Percentiles rank a stretch among this genome's conserved stretches.
Conservation (phyloP, 2,888 invertebrate species). For the Diaprepes abbreviatus region DNA sequence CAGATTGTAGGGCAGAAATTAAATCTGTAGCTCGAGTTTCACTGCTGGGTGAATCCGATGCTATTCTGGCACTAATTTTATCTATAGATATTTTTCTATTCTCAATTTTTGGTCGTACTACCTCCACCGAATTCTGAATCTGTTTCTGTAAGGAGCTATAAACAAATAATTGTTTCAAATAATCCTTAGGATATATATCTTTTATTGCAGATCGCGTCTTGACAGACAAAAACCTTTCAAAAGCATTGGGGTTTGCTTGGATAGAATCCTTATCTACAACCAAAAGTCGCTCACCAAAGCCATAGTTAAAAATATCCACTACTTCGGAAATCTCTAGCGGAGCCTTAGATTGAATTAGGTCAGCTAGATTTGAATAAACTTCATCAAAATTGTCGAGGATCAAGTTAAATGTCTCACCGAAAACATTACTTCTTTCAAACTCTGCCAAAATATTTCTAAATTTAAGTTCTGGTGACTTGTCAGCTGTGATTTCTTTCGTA, state of each 20-base stretch:
- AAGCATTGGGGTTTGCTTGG: neutral
- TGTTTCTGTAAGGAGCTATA: neutral
- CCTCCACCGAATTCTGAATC: neutral
- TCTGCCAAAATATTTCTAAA: neutral
- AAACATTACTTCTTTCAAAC: neutral
- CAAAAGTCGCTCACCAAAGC: constrained; percentile 9
- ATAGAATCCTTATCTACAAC: neutral
- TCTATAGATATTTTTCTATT: neutral
- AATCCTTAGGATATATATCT: neutral
- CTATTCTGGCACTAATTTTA: neutral
- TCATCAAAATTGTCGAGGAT: neutral
- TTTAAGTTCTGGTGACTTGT: neutral
- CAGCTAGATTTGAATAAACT: neutral
- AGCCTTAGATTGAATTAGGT: neutral
- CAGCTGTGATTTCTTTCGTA: constrained; percentile 1
- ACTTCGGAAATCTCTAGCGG: neutral
- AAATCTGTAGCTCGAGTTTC: constrained; percentile 1
- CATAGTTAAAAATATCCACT: constrained; percentile 6
- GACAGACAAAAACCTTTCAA: neutral
- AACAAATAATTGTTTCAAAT: neutral
- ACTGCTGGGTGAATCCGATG: neutral
- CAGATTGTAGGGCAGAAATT: neutral
- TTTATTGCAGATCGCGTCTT: neutral
- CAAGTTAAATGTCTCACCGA: neutral
- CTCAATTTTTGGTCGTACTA: neutral